Evolutionary conservation across 2,888 invertebrate genomes (phyloP).

Genomic region (Acanthosepion pharaonis): DNA sequence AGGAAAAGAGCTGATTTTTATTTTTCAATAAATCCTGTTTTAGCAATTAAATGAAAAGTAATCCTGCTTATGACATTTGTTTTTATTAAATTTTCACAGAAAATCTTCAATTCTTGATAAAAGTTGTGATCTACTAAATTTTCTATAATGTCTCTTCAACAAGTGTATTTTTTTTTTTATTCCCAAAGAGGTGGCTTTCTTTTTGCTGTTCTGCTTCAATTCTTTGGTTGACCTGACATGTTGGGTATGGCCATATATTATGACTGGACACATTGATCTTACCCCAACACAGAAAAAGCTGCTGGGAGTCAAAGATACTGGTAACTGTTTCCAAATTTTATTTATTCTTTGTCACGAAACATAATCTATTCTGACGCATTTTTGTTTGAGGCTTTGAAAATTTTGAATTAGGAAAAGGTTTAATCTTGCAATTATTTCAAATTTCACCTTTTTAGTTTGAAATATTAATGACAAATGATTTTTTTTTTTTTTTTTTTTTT

Average conservation of each 20-base stretch:
- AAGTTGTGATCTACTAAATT: not conserved
- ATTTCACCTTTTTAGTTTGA: too few relatives aligned
- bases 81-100: not conserved
- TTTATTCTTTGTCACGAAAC: too few relatives aligned
- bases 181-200: not conserved
- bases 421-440: not conserved
- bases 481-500: too few relatives aligned
- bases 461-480: too few relatives aligned
- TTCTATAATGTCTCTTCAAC: not conserved
- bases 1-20: too few relatives aligned
- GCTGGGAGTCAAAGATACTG: slow-evolving; percentile 66
- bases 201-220: slow-evolving; percentile 51
- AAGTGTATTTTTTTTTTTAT: not conserved
- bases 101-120: too few relatives aligned
- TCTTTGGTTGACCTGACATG: slow-evolving; percentile 54
- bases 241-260: slow-evolving; percentile 59
- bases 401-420: not conserved
- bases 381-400: too few relatives aligned
- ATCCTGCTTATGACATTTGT: not conserved
- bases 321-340: slow-evolving; percentile 52
- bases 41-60: too few relatives aligned
- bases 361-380: too few relatives aligned
- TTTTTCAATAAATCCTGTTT: too few relatives aligned
- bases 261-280: slow-evolving; percentile 61
- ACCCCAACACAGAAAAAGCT: slow-evolving; percentile 63